These are phyloP conservation scores for Oncorhynchus kisutch DNA, from an alignment of 2,113 vertebrate genomes.

Conservation along the genomic window DNA sequence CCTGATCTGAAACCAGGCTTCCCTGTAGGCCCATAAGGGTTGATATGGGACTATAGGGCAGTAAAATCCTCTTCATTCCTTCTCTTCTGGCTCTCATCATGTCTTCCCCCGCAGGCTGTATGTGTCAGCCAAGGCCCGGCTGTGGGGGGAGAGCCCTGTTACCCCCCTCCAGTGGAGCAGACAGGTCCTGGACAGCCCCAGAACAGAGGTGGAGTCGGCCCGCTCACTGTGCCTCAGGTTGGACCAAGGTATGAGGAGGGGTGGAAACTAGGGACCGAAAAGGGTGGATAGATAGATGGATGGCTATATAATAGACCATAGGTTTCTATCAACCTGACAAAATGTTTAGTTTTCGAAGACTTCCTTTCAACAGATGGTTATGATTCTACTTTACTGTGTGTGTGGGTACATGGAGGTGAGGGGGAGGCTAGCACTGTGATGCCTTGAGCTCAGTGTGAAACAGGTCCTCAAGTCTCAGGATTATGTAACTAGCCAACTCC, in stretches of 20 bases:
- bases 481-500: neutral
- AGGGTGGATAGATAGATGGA: no score
- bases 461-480: neutral
- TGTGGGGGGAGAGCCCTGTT: slow-evolving; percentile 55
- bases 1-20: no score
- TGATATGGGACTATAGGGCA: neutral
- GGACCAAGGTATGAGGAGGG: slow-evolving; percentile 81
- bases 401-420: neutral
- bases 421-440: neutral
- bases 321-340: no score
- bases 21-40: no score
- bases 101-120: slow-evolving; percentile 81
- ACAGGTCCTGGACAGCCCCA: slow-evolving; percentile 82
- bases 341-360: no score
- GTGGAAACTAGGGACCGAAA: no score
- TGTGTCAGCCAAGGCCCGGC: slow-evolving; percentile 69
- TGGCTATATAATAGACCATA: no score
- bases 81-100: neutral
- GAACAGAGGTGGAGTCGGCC: slow-evolving; percentile 81
- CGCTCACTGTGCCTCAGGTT: slow-evolving; percentile 82
- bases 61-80: neutral
- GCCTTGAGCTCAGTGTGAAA: neutral
- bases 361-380: neutral
- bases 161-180: slow-evolving; percentile 89
- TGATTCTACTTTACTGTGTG: neutral